Evolutionary conservation across 2,888 invertebrate genomes (phyloP), one percentile per base, ranked within the genome.

Genomic region (Drosophila neotestacea): DNA sequence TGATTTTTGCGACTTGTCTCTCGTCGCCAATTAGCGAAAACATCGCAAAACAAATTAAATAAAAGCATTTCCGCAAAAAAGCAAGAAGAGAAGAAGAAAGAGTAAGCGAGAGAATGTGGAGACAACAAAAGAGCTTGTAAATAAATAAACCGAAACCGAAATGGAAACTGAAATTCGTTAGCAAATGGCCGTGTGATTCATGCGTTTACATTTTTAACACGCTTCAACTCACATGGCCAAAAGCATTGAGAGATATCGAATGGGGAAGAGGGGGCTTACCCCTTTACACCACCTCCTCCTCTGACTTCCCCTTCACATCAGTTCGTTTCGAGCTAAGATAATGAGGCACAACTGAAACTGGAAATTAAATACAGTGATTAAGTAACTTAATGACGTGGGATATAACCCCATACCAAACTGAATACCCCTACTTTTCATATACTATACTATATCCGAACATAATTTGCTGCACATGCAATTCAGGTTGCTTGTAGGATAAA

Each of bases 331-430:
- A 28, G 56, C 56, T 66, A 68, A 84, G 81, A 84, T 84, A 86
- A 84, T 84, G 79, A 84, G 81, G 70, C 76, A 68, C 72, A 69
- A 61, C 65, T 54, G 62, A 77, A 75, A 79, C 70, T 76, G 77
- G 76, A 79, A 86, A 87, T 85, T 88, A 87, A 86, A 87, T 86
- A 78, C 81, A 81, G 84, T 84, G 85, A 80, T 88, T 88, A 85
- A 86, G 86, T 84, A 85, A 86, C 86, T 84, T 84, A 88, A 88
- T 88, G 86, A 81, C 82, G 88, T 85, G 85, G 85, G 73, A 84
- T 88, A 85, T 74, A 73, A 58, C 67, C 61, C 54, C 64, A 41
- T 50, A 48, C 22, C 10, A 2, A 22, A 22, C 22, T 22, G 48
- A 34, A 16, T 48, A 11, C 22, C 59, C 51, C 27, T 46, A 32